Conservation (phyloP, 2,113 vertebrate species). For the Gasterosteus nipponicus region DNA sequence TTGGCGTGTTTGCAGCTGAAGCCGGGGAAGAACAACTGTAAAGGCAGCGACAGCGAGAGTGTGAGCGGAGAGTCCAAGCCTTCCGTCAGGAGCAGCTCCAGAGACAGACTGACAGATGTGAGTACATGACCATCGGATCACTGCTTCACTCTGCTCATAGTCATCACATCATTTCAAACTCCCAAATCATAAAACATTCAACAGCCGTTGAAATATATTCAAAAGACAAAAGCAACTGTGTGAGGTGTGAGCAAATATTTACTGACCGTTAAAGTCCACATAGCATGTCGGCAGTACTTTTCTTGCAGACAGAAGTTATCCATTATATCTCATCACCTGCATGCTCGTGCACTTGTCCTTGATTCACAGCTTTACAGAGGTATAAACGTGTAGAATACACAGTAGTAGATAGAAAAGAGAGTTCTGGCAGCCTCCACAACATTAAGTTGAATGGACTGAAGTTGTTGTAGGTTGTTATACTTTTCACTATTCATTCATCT, state of each 20-base stretch:
- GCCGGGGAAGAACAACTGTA: slow-evolving; percentile 90
- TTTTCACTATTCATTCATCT: too few species aligned
- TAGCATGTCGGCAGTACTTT: neutral
- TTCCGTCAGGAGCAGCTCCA: slow-evolving; percentile 90
- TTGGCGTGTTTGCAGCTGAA: slow-evolving; percentile 85
- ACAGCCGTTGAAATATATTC: neutral
- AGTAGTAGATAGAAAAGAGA: neutral
- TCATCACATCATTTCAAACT: neutral
- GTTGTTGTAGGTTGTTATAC: too few species aligned
- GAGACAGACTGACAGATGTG: slow-evolving; percentile 92
- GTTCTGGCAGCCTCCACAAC: neutral
- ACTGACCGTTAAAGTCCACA: neutral
- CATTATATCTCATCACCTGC: neutral
- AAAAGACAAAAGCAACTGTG: neutral
- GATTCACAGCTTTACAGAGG: neutral
- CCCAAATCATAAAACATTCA: neutral
- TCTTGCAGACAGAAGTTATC: neutral
- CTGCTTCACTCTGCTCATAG: neutral
- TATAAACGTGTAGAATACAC: too few species aligned
- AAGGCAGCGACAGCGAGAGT: slow-evolving; percentile 92
- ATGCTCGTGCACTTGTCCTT: neutral
- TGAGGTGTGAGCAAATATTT: neutral
- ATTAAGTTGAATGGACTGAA: neutral
- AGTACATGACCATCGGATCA: slow-evolving; percentile 73
- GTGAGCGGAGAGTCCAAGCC: slow-evolving; percentile 89